Evolutionary conservation across 2,888 invertebrate species (phyloP).

Genomic region (Luffia ferchaultella): DNA sequence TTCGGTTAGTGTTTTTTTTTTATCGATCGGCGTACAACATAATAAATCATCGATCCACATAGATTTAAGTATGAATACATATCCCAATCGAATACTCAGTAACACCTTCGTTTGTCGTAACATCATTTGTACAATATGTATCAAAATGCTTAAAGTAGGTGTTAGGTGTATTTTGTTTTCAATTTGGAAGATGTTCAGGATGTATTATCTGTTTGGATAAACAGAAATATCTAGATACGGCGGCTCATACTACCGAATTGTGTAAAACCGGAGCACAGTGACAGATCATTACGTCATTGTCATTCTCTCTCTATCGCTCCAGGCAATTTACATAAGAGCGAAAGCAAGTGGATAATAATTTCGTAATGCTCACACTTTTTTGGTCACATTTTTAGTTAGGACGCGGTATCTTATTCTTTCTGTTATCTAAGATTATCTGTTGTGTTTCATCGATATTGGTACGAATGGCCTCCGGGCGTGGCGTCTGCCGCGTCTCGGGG

Average conservation of each 20-base stretch:
- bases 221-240: conserved; percentile 27
- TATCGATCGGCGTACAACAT: conserved; percentile 1
- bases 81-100: conserved; percentile 62
- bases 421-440: no score
- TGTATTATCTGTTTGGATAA: conserved; percentile 51
- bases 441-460: conserved; percentile 1
- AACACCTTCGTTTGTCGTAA: conserved; percentile 49
- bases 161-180: conserved; percentile 60
- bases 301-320: no score
- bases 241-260: no score
- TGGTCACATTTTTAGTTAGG: no score
- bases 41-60: conserved; percentile 5
- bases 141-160: conserved; percentile 58
- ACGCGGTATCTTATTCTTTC: no score
- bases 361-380: no score
- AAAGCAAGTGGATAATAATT: no score
- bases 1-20: no score
- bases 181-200: conserved; percentile 14
- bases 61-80: conserved; percentile 45
- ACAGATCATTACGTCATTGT: no score
- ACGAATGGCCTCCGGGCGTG: not conserved
- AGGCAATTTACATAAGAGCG: no score
- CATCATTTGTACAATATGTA: conserved; percentile 61
- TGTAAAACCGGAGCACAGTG: no score
- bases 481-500: conserved; percentile 23